phyloP scores from a whole-genome alignment of 2,888 invertebrate species.

The Drosophila kanekoi region DNA sequence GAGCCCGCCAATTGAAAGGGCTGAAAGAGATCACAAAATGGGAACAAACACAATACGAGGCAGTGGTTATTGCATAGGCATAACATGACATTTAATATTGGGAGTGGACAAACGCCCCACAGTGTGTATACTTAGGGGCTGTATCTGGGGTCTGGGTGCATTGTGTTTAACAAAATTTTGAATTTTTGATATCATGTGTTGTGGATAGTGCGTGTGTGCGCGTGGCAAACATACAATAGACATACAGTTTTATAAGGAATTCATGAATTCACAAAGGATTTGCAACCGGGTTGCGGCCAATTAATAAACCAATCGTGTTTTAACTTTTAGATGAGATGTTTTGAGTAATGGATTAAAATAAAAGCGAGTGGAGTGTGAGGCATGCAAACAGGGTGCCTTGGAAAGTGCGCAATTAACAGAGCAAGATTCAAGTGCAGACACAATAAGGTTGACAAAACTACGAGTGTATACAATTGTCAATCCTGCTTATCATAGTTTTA shows the following conservation, averaged over 20 bases:
- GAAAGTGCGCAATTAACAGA: constrained; percentile 44
- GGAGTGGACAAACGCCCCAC: constrained; percentile 20
- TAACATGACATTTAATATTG: background rate
- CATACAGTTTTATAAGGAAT: constrained; percentile 38
- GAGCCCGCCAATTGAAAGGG: constrained; percentile 86
- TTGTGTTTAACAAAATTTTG: constrained; percentile 50
- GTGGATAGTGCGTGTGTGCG: constrained; percentile 36
- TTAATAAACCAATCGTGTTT: constrained; percentile 58
- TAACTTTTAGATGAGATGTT: constrained; percentile 15
- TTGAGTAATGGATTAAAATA: constrained; percentile 5
- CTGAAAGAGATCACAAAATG: constrained; percentile 70
- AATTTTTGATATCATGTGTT: constrained; percentile 48
- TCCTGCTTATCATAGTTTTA: constrained; percentile 2
- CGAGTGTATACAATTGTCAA: background rate
- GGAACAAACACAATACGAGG: constrained; percentile 31
- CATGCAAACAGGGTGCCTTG: constrained; percentile 47
- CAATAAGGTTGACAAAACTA: background rate
- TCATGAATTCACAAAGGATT: constrained; percentile 20
- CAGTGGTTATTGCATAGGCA: constrained; percentile 38
- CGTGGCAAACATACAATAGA: constrained; percentile 45
- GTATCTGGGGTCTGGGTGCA: constrained; percentile 39
- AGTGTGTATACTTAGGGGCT: constrained; percentile 14
- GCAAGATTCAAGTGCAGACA: constrained; percentile 11
- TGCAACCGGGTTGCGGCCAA: constrained; percentile 51
- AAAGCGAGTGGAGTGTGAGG: constrained; percentile 25